Conservation (phyloP, 2,888 invertebrate genomes). For the Pasiphila rectangulata region DNA sequence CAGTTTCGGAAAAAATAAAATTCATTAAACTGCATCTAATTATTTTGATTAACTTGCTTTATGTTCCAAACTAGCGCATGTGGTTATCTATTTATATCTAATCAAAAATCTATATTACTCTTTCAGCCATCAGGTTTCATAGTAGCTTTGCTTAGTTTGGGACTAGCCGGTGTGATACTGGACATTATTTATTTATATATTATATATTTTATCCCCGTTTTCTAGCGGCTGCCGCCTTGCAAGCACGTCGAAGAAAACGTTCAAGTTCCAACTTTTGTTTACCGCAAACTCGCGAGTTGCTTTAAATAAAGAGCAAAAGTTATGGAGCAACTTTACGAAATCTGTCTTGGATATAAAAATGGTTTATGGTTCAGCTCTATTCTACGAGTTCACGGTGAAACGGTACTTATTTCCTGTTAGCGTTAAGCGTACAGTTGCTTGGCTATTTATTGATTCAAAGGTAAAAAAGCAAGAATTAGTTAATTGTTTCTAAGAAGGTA, state of each 20-base stretch:
- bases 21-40: too few relatives aligned
- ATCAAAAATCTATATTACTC: too few relatives aligned
- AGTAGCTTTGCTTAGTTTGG: too few relatives aligned
- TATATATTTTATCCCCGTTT: not conserved
- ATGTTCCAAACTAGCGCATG: too few relatives aligned
- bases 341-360: conserved; percentile 26
- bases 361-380: conserved; percentile 16
- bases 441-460: not conserved
- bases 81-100: too few relatives aligned
- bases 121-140: too few relatives aligned
- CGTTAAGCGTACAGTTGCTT: conserved; percentile 7
- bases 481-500: too few relatives aligned
- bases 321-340: conserved; percentile 23
- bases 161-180: too few relatives aligned
- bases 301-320: conserved; percentile 28
- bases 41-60: too few relatives aligned
- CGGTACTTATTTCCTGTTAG: conserved; percentile 7
- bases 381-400: conserved; percentile 5
- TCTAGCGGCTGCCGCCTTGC: not conserved
- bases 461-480: too few relatives aligned
- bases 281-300: conserved; percentile 32
- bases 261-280: conserved; percentile 46
- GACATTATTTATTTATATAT: too few relatives aligned
- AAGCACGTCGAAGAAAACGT: conserved; percentile 3
- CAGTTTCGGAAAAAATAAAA: too few relatives aligned